Evolutionary conservation across 1,140 invertebrate species (phyloP), one percentile per base, ranked within the genome.

Genomic region (Drosophila willistoni): DNA sequence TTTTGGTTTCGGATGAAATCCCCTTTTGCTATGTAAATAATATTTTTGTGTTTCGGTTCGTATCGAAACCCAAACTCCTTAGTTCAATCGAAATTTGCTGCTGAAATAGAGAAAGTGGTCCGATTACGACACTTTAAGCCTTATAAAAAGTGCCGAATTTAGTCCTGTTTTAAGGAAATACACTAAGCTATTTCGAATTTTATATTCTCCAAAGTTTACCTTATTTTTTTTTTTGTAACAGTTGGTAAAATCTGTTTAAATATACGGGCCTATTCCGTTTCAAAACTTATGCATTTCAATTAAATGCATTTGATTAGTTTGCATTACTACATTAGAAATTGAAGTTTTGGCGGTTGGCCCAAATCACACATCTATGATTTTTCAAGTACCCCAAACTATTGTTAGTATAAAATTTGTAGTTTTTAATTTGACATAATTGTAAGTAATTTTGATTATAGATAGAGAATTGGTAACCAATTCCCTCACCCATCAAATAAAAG

Each of bases 401-500:
- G 60, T 60, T 61, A 76, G 33, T 61, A 69, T 69, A 57, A 42
- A 42, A 63, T 68, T 71, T 71, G 51, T 80, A 80, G 64, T 73
- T 64, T 59, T 7, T 74, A 81, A 73, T 47, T 71, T 67, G 75
- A 87, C 76, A 67, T 69, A 67, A 44, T 25, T 66, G 17, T 85
- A 86, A 74, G 56, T 59, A 76, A 79, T 61, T 67, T 69, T 77
- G 65, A 51, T 7, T 22, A 51, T 1, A 22, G 3, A 19, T 19
- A 66, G 17, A 56, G 71, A 65, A 64, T 66, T 77, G 74, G 76
- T 63, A 64, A 68, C 67, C 64, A 75, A 73, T 65, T 81, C 59
- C 54, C 22, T 19, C 61, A 57, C 56, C n/a, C 64, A 51, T 85
- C 14, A 36, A 36, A 33, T 36, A 39, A 59, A 59, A 59, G 56